Evolutionary conservation across 2,113 vertebrate genomes (phyloP), one percentile per base, ranked within the genome.

Genomic region (Lasiurus borealis): DNA sequence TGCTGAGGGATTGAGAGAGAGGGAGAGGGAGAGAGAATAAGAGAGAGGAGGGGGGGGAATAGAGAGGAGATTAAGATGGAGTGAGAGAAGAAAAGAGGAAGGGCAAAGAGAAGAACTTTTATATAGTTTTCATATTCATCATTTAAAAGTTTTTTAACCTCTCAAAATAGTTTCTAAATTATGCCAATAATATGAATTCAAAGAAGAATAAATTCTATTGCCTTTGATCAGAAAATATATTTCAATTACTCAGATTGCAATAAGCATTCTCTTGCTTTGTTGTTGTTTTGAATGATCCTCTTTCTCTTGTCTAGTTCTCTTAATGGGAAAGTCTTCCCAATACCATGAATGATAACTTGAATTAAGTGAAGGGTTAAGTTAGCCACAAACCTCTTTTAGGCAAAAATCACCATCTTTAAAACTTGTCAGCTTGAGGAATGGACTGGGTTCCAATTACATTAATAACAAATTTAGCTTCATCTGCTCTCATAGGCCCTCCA

Each of bases 281-380:
- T 88, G 29, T 71, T n/a, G 31, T 72, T 72, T 94, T 88, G 27
- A 86, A 54, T 25, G 71, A 87, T 72, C 40, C 11, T 52, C 76
- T 82, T 90, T 93, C 15, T 31, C 7, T 75, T 75, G 48, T 81
- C 31, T 62, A 95, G 52, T 78, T 86, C 25, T 77, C 44, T 87
- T 48, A 76, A 54, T 77, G 36, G 14, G 52, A 69, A 75, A 50
- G 15, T 46, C 68, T 93, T 72, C 34, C 62, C 44, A 64, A 4
- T 46, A 23, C n/a, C 27, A 62, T 12, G 44, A 59, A 19, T 23
- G 27, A 62, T 19, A n/a, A 31, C 15, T 72, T 87, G 31, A 69
- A 90, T 69, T 92, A 62, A 10, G 31, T 69, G 52, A 76, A 82
- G 50, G 66, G 5, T 77, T 72, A 31, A 71, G 31, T 78, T 54